Evolutionary conservation across 2,888 invertebrate species (phyloP), one percentile per base, ranked within the genome.

Genomic region (Malacosoma neustria): DNA sequence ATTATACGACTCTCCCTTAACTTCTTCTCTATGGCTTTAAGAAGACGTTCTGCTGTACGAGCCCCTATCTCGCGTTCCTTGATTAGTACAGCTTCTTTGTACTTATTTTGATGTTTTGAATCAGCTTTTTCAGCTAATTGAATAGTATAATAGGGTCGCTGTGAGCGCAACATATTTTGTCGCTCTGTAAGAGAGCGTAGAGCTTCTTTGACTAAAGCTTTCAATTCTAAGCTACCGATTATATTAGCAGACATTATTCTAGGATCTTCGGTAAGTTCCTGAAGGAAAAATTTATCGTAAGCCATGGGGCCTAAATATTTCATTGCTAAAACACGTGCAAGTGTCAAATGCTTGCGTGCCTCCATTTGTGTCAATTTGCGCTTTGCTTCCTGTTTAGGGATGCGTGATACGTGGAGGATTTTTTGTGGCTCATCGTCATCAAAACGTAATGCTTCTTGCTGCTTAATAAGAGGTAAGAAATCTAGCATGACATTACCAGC

Each of bases 251-350:
- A 80, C 37, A 61, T 52, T 11, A 84, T 46, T n/a, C 81, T 61
- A 29, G 54, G 59, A 40, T 84, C 81, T 14, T 72, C 61, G 11
- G 51, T 57, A 1, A 84, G 63, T 32, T 70, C 65, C 43, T 72
- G 67, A 12, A 84, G 63, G 47, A 82, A 84, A 54, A 84, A 84
- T 43, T 84, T 85, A 46, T 84, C 85, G 29, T 81, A 79, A 4
- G 85, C 84, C 84, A 84, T 84, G 1, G 81, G 81, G 1, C 82
- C 85, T 4, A 84, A 59, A 55, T 85, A 85, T 57, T 85, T 85
- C 77, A 77, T 80, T 15, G 85, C 82, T 15, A 85, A 66, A 11
- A 85, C 84, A 14, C 82, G 69, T 12, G 76, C 58, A 40, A 85
- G 54, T 1, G 68, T 79, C n/a, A 61, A 49, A 46, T 69, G 54